Evolutionary conservation across 2,888 invertebrate genomes (phyloP), one percentile per base, ranked within the genome.

Genomic region (Drosophila prostipennis): DNA sequence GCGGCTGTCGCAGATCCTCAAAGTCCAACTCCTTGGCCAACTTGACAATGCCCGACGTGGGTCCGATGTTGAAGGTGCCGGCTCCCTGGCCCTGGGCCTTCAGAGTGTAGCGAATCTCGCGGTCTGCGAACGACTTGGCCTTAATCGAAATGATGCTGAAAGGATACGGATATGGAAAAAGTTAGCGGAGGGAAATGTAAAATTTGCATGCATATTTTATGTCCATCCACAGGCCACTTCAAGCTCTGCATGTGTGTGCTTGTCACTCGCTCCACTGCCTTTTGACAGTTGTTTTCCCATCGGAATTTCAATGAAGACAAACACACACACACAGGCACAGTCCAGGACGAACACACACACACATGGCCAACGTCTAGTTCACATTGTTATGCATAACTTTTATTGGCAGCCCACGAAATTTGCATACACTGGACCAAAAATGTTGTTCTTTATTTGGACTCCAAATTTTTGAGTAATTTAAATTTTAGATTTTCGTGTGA

Each of bases 111-210:
- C 98, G 96, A 82, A 98, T 98, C 92, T 98, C 98, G 59, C 98
- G 95, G 92, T 98, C 98, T 73, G 98, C 98, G 91, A 99, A 99
- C 1, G 98, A 98, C 92, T 98, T 98, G 3, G 99, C 99, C 93
- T 98, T 98, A 76, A 99, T 97, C 37, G 98, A 98, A 91, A 98
- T 97, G 59, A 98, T 98, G 91, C 98, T 98, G 94, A 65, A 79
- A 75, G 48, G 48, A 57, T 59, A 54, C 39, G 52, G 37, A 42
- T 19, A 42, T 19, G 42, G 37, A 13, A 49, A 57, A 39, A 23
- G 40, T 57, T 39, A 54, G 36, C 54, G 40, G 13, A 36, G 48
- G 56, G 48, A 72, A 48, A 77, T 75, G 67, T 70, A 68, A 79
- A 72, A 70, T 72, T 67, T 56, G 56, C 70, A 73, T 76, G 79